Evolutionary conservation across 2,888 invertebrate species (phyloP).

Genomic region (Beris morrisii): DNA sequence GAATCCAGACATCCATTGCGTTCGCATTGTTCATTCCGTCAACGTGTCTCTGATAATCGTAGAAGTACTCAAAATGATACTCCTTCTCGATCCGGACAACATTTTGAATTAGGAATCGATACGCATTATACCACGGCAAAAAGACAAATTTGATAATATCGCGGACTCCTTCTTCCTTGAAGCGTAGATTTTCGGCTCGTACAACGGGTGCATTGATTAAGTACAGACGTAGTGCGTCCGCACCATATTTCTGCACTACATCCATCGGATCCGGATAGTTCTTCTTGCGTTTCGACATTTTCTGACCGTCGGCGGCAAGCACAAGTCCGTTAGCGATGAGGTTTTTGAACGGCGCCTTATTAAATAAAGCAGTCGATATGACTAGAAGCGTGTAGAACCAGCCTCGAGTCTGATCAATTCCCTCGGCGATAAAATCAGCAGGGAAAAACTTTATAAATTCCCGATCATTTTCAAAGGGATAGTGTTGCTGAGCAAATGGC

Average conservation of each 20-base stretch:
- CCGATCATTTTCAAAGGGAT: conserved; percentile 89
- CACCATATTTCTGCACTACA: conserved; percentile 89
- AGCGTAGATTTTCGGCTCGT: conserved; percentile 91
- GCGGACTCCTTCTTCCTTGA: conserved; percentile 95
- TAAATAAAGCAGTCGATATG: conserved; percentile 91
- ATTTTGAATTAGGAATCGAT: conserved; percentile 92
- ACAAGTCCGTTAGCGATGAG: conserved; percentile 95
- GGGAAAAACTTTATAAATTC: conserved; percentile 91
- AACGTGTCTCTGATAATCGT: conserved; percentile 58
- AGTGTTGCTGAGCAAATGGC: conserved; percentile 97
- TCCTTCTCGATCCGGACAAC: conserved; percentile 78
- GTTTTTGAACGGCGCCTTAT: conserved; percentile 96
- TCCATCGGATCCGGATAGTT: conserved; percentile 97
- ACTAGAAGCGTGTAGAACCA: conserved; percentile 99
- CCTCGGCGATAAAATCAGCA: conserved; percentile 99
- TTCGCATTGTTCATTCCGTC: conserved; percentile 39
- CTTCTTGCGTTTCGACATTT: conserved; percentile 99
- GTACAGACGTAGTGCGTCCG: conserved; percentile 94
- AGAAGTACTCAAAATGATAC: conserved; percentile 61
- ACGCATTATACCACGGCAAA: conserved; percentile 94
- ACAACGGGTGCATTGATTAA: conserved; percentile 98
- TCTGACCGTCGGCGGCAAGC: conserved; percentile 93
- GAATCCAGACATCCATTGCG: conserved; percentile 96
- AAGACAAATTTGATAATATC: conserved; percentile 97
- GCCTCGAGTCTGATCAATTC: conserved; percentile 96